These are phyloP conservation scores for Mantis religiosa DNA, from an alignment of 2,888 invertebrate genomes.

Conservation along the genomic window DNA sequence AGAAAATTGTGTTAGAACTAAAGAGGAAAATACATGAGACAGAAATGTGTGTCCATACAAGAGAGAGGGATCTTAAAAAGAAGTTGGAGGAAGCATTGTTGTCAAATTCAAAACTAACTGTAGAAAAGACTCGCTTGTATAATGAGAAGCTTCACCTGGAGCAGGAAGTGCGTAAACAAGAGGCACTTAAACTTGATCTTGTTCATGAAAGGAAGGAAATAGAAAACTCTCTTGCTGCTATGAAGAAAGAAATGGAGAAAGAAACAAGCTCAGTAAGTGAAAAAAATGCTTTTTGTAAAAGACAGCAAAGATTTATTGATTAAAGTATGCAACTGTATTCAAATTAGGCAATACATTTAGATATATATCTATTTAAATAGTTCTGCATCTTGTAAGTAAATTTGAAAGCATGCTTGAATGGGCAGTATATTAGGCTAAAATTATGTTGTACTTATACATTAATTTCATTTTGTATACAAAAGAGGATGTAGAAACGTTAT, in stretches of 20 bases:
- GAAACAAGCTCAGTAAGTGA: constrained; percentile 34
- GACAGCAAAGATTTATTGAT: neutral
- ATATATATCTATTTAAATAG: neutral
- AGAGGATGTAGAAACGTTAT: no score
- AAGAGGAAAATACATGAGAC: constrained; percentile 35
- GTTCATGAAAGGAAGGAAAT: neutral
- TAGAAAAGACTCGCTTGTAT: constrained; percentile 68
- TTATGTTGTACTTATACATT: no score
- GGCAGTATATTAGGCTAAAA: no score
- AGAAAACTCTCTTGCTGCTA: neutral
- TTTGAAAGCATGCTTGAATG: no score
- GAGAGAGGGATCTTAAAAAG: constrained; percentile 38
- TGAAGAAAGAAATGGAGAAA: constrained; percentile 41
- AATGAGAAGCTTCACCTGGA: constrained; percentile 67
- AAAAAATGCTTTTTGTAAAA: neutral
- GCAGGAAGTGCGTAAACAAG: constrained; percentile 53
- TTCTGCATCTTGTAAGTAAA: neutral
- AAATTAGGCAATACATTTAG: no score
- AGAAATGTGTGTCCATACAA: constrained; percentile 2
- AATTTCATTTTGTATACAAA: no score
- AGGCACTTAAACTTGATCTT: constrained; percentile 32
- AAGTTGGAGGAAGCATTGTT: constrained; percentile 68
- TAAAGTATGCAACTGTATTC: no score
- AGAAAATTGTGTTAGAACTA: neutral
- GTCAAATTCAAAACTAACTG: constrained; percentile 67